phyloP scores from a whole-genome alignment of 2,113 vertebrate species.

The Vulpes vulpes region DNA sequence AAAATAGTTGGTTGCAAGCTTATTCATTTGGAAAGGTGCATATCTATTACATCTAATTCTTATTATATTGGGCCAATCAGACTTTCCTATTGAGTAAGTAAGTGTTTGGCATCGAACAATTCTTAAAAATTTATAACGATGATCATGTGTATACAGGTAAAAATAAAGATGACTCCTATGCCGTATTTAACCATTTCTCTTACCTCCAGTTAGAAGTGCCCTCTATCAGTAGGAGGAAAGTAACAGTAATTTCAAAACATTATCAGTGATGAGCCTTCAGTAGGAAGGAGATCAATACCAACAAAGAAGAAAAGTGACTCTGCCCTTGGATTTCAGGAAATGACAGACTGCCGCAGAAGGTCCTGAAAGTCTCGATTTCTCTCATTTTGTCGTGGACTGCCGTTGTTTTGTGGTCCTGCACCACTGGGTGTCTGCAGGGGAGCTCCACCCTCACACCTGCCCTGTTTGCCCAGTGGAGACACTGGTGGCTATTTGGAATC shows the following conservation, averaged over 20 bases:
- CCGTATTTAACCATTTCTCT: not conserved
- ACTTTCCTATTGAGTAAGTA: not conserved
- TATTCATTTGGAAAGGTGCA: not conserved
- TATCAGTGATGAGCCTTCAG: not conserved
- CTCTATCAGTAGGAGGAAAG: not conserved
- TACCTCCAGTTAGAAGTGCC: constrained; percentile 1
- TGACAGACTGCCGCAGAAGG: not conserved
- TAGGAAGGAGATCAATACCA: not conserved
- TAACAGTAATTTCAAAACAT: not conserved
- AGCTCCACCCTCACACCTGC: not conserved
- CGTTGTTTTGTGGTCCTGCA: not conserved
- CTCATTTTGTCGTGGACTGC: not conserved
- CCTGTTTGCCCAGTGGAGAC: not conserved
- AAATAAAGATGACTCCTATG: not conserved
- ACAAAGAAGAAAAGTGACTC: not conserved
- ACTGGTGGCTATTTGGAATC: not conserved
- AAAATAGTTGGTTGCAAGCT: not conserved
- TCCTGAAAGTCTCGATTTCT: not conserved
- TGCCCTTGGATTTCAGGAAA: not conserved
- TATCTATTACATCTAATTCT: not conserved
- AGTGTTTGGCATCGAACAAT: not conserved
- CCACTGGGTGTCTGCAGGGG: too few relatives aligned
- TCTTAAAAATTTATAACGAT: not conserved
- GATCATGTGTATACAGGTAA: not conserved
- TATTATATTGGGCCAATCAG: not conserved